Conservation (phyloP, 2,888 invertebrate genomes). For the Pseudococcus jackbeardsleyi region DNA sequence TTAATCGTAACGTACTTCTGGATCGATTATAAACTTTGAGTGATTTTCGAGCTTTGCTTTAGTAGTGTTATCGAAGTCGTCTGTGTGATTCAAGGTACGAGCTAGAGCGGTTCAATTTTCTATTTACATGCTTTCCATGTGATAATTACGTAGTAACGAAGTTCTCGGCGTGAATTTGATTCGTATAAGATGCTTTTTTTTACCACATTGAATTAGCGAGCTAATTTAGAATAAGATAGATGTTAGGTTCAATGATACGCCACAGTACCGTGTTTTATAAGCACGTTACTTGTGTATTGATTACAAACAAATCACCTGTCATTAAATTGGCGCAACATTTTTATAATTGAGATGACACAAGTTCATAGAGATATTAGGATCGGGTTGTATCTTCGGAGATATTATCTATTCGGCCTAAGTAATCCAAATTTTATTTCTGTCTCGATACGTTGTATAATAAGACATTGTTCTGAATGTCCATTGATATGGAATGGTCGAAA, state of each 20-base stretch:
- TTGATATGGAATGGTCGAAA: conserved; percentile 43
- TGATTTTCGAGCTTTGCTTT: neutral
- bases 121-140: conserved; percentile 22
- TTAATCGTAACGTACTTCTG: neutral
- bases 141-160: conserved; percentile 11
- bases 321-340: conserved; percentile 59
- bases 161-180: neutral
- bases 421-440: neutral
- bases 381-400: neutral
- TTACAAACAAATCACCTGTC: conserved; percentile 62
- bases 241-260: conserved; percentile 1
- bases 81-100: neutral
- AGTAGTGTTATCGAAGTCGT: neutral
- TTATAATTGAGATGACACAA: neutral
- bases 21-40: neutral
- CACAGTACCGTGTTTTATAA: conserved; percentile 37
- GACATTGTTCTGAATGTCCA: neutral
- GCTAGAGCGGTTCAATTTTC: neutral
- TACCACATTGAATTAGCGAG: neutral
- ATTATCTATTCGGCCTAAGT: neutral
- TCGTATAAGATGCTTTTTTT: neutral
- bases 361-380: neutral
- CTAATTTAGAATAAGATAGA: neutral
- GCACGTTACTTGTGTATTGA: conserved; percentile 61
- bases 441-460: neutral